phyloP scores from a whole-genome alignment of 2,113 vertebrate genomes.

The Pseudorectes ferrugineus region DNA sequence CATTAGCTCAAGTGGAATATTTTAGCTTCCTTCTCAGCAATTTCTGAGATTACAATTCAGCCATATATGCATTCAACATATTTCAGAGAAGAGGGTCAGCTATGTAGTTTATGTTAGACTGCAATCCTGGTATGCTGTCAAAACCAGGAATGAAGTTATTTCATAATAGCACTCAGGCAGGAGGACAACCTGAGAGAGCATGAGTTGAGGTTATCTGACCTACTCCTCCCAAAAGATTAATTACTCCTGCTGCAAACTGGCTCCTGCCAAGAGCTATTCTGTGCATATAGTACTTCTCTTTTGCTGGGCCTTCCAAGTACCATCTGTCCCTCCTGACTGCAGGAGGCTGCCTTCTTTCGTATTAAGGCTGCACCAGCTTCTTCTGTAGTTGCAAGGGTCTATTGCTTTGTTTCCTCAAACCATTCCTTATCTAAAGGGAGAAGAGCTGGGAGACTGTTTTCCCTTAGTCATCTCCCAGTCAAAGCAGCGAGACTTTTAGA shows the following conservation, averaged over 20 bases:
- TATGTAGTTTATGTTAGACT: neutral
- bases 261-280: neutral
- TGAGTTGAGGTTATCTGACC: neutral
- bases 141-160: neutral
- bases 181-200: neutral
- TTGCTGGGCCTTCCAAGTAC: neutral
- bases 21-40: neutral
- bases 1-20: slow-evolving; percentile 3
- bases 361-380: neutral
- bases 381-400: neutral
- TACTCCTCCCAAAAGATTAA: neutral
- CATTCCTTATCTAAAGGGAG: neutral
- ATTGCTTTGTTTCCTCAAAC: neutral
- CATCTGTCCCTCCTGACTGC: neutral
- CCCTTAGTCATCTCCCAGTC: neutral
- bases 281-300: neutral
- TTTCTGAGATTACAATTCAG: neutral
- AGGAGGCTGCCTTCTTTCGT: neutral
- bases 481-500: neutral
- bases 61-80: neutral
- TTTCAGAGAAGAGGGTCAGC: neutral
- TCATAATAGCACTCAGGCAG: neutral
- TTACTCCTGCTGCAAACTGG: neutral
- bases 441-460: neutral
- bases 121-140: neutral